Conservation (phyloP, 2,113 vertebrate species). For the Suncus etruscus region DNA sequence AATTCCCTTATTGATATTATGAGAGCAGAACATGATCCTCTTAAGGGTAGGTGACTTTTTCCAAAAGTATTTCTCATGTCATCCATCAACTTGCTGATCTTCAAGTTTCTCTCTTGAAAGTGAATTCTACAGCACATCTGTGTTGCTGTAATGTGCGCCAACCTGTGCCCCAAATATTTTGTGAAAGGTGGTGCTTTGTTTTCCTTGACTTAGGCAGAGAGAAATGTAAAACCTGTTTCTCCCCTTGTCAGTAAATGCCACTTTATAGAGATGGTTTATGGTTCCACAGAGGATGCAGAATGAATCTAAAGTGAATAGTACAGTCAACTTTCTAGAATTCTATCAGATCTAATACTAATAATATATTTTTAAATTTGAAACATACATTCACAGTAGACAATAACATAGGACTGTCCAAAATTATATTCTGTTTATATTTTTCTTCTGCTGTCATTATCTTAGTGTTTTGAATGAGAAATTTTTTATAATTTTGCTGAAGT, state of each 20-base stretch:
- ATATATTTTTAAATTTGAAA: neutral
- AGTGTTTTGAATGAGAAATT: neutral
- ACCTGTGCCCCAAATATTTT: neutral
- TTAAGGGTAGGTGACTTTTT: slow-evolving; percentile 93
- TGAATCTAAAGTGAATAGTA: neutral
- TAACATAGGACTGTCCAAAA: neutral
- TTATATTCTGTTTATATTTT: slow-evolving; percentile 14
- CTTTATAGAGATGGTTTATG: neutral
- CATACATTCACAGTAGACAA: neutral
- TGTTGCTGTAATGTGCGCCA: neutral
- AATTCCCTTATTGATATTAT: slow-evolving; percentile 99
- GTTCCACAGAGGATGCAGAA: neutral
- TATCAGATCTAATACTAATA: neutral
- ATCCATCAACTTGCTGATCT: slow-evolving; percentile 66
- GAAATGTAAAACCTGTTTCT: neutral
- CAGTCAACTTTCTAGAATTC: slow-evolving; percentile 43
- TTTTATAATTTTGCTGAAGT: slow-evolving; percentile 11
- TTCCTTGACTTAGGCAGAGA: neutral
- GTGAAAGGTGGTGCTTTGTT: slow-evolving; percentile 34
- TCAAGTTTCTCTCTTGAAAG: neutral
- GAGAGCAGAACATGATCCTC: slow-evolving; percentile 98
- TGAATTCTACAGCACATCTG: neutral
- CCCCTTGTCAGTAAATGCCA: slow-evolving; percentile 3
- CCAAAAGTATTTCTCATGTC: slow-evolving; percentile 58
- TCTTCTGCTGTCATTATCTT: neutral